phyloP scores from a whole-genome alignment of 2,797 vertebrate genomes.

The Galago senegalensis region DNA sequence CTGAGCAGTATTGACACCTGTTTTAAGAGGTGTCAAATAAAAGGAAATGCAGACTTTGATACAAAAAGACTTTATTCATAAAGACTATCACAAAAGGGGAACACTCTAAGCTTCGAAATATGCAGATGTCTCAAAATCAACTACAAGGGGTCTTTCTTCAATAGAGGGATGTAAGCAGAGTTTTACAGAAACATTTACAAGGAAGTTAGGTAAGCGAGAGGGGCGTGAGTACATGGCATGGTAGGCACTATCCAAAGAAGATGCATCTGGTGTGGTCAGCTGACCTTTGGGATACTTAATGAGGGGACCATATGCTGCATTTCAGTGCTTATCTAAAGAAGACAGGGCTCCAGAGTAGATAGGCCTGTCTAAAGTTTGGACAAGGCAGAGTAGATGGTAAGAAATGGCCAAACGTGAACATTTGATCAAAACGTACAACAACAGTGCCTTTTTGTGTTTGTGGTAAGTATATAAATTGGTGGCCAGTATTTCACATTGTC shows the following conservation, averaged over 20 bases:
- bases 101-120: not conserved
- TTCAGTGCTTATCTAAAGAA: not conserved
- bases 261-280: not conserved
- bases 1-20: not conserved
- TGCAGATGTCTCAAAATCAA: not conserved
- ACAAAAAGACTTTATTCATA: not conserved
- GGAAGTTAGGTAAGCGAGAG: not conserved
- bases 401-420: not conserved
- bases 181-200: not conserved
- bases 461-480: constrained; percentile 8
- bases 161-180: not conserved
- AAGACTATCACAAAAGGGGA: not conserved
- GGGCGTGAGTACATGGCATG: accelerated
- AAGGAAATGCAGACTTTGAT: not conserved
- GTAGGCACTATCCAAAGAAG: not conserved
- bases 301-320: not conserved
- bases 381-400: not conserved
- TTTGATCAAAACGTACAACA: not conserved
- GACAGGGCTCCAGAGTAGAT: not conserved
- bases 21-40: not conserved
- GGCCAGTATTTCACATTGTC: not conserved
- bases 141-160: not conserved
- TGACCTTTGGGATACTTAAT: not conserved
- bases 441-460: not conserved
- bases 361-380: not conserved